Evolutionary conservation across 92 coral and sea anemone genomes (phyloP).

Genomic region (Porites rus): DNA sequence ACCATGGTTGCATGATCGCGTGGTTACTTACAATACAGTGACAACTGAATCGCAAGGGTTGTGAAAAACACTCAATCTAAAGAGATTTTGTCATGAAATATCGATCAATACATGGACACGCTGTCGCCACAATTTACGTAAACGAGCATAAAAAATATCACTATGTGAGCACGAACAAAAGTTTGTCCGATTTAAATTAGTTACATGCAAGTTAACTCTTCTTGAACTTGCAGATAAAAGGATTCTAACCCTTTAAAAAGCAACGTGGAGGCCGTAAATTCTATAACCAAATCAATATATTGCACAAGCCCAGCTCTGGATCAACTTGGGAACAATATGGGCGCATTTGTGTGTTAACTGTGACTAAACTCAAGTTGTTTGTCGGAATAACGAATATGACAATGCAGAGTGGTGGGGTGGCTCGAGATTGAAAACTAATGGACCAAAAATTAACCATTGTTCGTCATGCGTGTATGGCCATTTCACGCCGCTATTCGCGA

Average conservation of each 20-base stretch:
- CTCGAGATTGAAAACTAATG: conserved; percentile 22
- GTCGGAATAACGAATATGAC: conserved; percentile 18
- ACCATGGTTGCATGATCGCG: neutral
- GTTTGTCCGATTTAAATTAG: neutral
- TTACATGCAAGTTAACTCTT: neutral
- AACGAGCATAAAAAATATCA: conserved; percentile 14
- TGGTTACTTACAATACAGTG: conserved; percentile 22
- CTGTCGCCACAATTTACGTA: conserved; percentile 24
- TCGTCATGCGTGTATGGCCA: conserved; percentile 1
- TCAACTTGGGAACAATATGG: conserved; percentile 27
- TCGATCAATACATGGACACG: conserved; percentile 25
- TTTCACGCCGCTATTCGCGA: conserved; percentile 7
- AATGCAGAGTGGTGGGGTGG: neutral
- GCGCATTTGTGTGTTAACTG: neutral
- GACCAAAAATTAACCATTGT: conserved; percentile 33
- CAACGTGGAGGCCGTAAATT: neutral
- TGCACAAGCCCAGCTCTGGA: conserved; percentile 30
- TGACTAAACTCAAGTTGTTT: conserved; percentile 24
- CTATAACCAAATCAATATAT: conserved; percentile 7
- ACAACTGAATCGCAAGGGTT: conserved; percentile 14
- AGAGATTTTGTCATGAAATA: conserved; percentile 23
- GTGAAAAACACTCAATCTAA: conserved; percentile 28
- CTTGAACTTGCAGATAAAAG: neutral
- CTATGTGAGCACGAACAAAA: neutral
- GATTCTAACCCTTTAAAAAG: neutral